phyloP scores from a whole-genome alignment of 1,140 invertebrate species.

The Drosophila guanche region DNA sequence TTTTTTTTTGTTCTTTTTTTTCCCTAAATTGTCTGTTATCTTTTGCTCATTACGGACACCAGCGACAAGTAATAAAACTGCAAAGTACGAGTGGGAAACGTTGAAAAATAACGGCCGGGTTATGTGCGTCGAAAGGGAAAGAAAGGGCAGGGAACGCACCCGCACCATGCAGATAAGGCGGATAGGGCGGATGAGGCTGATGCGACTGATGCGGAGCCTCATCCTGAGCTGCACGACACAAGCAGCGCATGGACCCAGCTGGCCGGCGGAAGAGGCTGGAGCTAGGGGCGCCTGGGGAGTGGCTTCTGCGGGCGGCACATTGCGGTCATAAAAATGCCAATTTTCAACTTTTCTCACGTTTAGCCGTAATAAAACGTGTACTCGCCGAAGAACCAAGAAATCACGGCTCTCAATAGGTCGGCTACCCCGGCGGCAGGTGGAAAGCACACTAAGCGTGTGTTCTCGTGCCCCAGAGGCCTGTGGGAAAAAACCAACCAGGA shows the following conservation, averaged over 20 bases:
- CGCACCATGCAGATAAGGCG: not conserved
- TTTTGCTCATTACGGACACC: constrained; percentile 71
- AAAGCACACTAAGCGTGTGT: no score
- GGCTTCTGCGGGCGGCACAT: constrained; percentile 48
- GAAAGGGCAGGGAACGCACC: constrained; percentile 6
- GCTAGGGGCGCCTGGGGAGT: not conserved
- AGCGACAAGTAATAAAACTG: constrained; percentile 72
- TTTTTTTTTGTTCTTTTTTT: constrained; percentile 40
- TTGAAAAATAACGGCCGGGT: constrained; percentile 67
- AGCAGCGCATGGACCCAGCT: constrained; percentile 9
- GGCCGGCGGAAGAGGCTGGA: not conserved
- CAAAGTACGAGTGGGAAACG: constrained; percentile 66
- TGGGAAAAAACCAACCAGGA: not conserved
- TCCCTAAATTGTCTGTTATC: constrained; percentile 67
- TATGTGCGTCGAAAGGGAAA: constrained; percentile 44
- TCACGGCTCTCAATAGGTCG: constrained; percentile 50
- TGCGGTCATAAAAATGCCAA: constrained; percentile 70
- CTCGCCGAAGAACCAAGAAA: constrained; percentile 39
- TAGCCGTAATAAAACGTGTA: constrained; percentile 66
- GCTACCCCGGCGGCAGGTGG: constrained; percentile 7
- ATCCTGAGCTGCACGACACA: not conserved
- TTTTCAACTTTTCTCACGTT: constrained; percentile 70
- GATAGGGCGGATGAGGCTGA: no score
- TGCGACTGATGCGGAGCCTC: not conserved
- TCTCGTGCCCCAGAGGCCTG: no score